Base-by-base conservation (phyloP, 2,113 vertebrate genomes). In the Bolborhynchus lineola region DNA sequence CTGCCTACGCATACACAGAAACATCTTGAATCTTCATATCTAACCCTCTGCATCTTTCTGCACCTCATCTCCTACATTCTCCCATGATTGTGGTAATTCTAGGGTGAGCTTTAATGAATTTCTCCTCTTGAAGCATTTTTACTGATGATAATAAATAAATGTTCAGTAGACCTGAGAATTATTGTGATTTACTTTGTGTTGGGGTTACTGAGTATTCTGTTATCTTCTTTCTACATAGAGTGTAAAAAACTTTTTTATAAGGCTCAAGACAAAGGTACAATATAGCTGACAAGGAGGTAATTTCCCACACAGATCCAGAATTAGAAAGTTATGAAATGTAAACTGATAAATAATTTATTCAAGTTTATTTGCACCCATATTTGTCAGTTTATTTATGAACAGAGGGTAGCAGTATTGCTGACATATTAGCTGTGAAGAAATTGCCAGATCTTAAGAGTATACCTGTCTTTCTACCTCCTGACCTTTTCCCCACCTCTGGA, bases 41-140 rank as follows among this genome's bases (percentile, higher is more conserved):
- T 69, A 29, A 35, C 5, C 8, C 49, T 42, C 26, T 78, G 5
- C 8, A 19, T 47, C 12, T 69, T 87, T 19, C 23, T 64, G 13
- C 2, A 9, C 25, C 24, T 62, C 15, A 39, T 25, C 24, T 62
- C 13, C 49, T 41, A 23, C 3, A 11, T 71, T 82, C 25, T 63
- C 31, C 1, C 0, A 21, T 21, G 18, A 6, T 19, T 72, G 8
- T n/a, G 47, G 6, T 31, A n/a, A 41, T 37, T 64, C 29, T 63
- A 52, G 52, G 9, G 52, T 49, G 19, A 76, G 6, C 3, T 59
- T 90, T 60, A 55, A 64, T 41, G 11, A 64, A 13, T 74, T 17
- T 3, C 3, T 74, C 6, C 7, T 39, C 2, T 26, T 62, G n/a
- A 67, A 69, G 5, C 3, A 37, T 23, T 89, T 83, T 68, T 68